Evolutionary conservation across 2,888 invertebrate species (phyloP), one percentile per base, ranked within the genome.

Genomic region (Osedax fenrisi): DNA sequence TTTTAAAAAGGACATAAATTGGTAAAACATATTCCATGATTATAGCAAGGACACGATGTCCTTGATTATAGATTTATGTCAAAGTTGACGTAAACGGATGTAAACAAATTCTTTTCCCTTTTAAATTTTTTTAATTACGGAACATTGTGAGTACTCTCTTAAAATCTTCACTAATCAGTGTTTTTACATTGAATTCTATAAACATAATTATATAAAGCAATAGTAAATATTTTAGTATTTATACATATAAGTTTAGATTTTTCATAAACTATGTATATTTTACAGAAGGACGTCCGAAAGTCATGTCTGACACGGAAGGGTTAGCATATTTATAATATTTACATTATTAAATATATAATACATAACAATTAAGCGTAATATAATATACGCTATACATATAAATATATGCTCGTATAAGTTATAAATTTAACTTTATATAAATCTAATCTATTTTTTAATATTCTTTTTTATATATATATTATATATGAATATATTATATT

Each of bases 371-470:
- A 10, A 56, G 56, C 17, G 10, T 10, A n/a, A n/a, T n/a, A n/a
- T n/a, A 22, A 10, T 25, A 22, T 21, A 68, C 68, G 68, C 56
- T 67, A 67, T 21, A 5, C 10, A 74, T 61, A 59, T 61, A n/a
- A 72, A 27, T n/a, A 66, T 72, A 66, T 62, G 21, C 10, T 24
- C 23, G 22, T n/a, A 71, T 27, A 22, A 22, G 71, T 23, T 3
- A 94, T 41, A 41, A 5, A 41, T 41, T 41, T 10, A 10, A 10
- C 5, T 41, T 41, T 41, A 17, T 41, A 41, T 41, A 10, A 41
- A 41, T 41, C 41, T 41, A 41, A 41, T 41, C 17, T 41, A 10
- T 5, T 17, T 41, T 41, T 17, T 41, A 41, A 5, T 41, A 41
- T 41, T 10, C 5, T 41, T 41, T 41, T 5, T 17, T 41, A 41